These are phyloP conservation scores for Anthopleura sola DNA, from an alignment of 64 coral and sea anemone genomes.

Conservation along the genomic window DNA sequence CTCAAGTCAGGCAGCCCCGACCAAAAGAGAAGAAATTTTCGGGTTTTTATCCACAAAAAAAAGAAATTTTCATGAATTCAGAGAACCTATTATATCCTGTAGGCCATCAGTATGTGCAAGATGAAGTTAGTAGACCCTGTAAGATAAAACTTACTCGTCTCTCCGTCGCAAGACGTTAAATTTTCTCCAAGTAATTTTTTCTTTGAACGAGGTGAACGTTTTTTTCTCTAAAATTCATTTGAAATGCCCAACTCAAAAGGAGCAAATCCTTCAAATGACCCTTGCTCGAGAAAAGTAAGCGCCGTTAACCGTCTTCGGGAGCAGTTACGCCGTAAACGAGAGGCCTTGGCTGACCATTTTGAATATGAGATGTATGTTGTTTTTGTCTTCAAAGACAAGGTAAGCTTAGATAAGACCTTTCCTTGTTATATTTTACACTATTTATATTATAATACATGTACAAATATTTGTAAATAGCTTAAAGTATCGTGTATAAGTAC, in stretches of 20 bases:
- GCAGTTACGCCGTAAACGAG: slow-evolving; percentile 64
- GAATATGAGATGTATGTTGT: slow-evolving; percentile 93
- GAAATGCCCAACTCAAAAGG: slow-evolving; percentile 28
- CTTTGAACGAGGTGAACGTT: not conserved
- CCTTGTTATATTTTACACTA: not conserved
- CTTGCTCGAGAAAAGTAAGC: slow-evolving; percentile 67
- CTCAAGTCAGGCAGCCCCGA: not conserved
- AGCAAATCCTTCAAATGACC: slow-evolving; percentile 45
- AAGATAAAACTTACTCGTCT: slow-evolving; percentile 24
- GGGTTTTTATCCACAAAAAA: not conserved
- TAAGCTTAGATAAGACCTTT: slow-evolving; percentile 2
- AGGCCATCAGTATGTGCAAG: slow-evolving; percentile 44
- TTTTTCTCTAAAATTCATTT: slow-evolving; percentile 13
- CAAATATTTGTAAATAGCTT: not conserved
- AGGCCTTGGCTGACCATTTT: slow-evolving; percentile 95
- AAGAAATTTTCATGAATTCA: slow-evolving; percentile 45
- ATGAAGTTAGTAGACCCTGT: slow-evolving; percentile 38
- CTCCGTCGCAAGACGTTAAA: not conserved
- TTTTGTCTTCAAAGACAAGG: slow-evolving; percentile 97
- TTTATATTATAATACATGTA: not conserved
- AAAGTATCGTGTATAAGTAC: not conserved
- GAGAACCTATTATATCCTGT: not conserved
- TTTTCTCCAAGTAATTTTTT: not conserved
- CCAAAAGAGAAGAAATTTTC: not conserved
- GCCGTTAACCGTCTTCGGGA: slow-evolving; percentile 61